These are phyloP conservation scores for Drosophila pseudotalamancana DNA, from an alignment of 2,888 invertebrate species.

Conservation along the genomic window DNA sequence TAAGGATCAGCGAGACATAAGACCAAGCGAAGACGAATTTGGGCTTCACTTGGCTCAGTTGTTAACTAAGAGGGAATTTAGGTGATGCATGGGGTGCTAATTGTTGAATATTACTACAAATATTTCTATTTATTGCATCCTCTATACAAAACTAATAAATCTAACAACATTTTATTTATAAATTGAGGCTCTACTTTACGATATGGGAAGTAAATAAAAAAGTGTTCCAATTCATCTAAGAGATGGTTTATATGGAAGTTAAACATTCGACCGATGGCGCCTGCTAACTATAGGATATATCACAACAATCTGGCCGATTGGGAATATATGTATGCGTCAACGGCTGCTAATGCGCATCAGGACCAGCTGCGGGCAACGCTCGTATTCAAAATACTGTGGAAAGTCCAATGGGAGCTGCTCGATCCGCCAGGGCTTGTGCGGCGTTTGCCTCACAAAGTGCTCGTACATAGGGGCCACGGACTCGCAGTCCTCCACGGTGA, in stretches of 20 bases:
- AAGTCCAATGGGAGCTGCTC: constrained; percentile 89
- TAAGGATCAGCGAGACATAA: constrained; percentile 5
- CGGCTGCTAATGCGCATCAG: constrained; percentile 88
- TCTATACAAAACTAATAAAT: constrained; percentile 14
- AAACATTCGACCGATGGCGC: too few relatives aligned
- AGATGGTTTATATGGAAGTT: too few relatives aligned
- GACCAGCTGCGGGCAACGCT: constrained; percentile 90
- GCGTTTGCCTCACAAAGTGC: constrained; percentile 87
- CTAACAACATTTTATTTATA: constrained; percentile 9
- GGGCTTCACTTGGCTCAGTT: background rate
- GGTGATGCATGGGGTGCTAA: constrained; percentile 12
- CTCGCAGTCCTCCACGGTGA: constrained; percentile 91
- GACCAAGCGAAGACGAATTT: background rate
- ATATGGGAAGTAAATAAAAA: too few relatives aligned
- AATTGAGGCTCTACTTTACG: too few relatives aligned
- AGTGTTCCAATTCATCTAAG: background rate
- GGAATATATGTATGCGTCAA: too few relatives aligned
- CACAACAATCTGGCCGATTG: too few relatives aligned
- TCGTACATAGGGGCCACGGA: constrained; percentile 95
- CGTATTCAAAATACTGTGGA: constrained; percentile 92
- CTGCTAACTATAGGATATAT: too few relatives aligned
- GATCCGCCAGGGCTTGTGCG: constrained; percentile 85
- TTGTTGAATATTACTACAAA: constrained; percentile 5
- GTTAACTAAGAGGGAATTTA: constrained; percentile 3
- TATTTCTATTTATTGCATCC: constrained; percentile 13